phyloP scores from a whole-genome alignment of 2,113 vertebrate species.

The Lota lota region DNA sequence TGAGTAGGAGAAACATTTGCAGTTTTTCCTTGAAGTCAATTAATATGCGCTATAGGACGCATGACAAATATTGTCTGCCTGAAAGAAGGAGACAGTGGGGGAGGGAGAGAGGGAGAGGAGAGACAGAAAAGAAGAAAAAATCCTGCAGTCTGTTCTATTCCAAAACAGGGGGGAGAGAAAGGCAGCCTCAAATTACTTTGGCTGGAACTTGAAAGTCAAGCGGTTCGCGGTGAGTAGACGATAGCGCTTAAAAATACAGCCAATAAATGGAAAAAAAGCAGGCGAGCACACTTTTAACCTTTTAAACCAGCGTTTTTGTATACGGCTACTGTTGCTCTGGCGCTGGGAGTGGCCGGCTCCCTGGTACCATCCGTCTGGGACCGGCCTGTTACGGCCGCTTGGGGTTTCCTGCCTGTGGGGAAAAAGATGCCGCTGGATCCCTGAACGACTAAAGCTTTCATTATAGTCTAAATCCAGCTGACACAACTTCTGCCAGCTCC shows the following conservation, averaged over 20 bases:
- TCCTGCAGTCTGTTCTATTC: slow-evolving; percentile 73
- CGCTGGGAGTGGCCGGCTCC: slow-evolving; percentile 66
- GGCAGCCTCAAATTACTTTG: slow-evolving; percentile 77
- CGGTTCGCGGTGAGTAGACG: slow-evolving; percentile 71
- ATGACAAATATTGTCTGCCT: slow-evolving; percentile 38
- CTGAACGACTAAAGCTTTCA: slow-evolving; percentile 73
- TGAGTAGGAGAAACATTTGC: slow-evolving; percentile 1
- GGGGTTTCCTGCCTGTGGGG: slow-evolving; percentile 70
- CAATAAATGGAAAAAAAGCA: slow-evolving; percentile 75
- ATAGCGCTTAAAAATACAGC: slow-evolving; percentile 78
- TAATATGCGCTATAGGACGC: slow-evolving; percentile 15
- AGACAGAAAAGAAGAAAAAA: slow-evolving; percentile 64
- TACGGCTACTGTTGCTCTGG: slow-evolving; percentile 66
- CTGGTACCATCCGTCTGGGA: slow-evolving; percentile 69
- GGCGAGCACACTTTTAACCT: slow-evolving; percentile 72
- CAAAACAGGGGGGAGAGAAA: slow-evolving; percentile 63
- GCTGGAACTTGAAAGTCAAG: slow-evolving; percentile 71
- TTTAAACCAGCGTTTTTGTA: slow-evolving; percentile 67
- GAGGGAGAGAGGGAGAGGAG: slow-evolving; percentile 8
- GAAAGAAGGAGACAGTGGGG: slow-evolving; percentile 29
- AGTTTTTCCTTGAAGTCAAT: slow-evolving; percentile 18
- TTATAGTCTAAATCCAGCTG: slow-evolving; percentile 75
- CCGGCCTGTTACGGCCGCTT: slow-evolving; percentile 68
- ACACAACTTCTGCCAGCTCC: slow-evolving; percentile 63
- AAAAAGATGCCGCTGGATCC: slow-evolving; percentile 62